Conservation (phyloP, 35 echinoderm and acorn worm genomes). For the Eucidaris tribuloides region DNA sequence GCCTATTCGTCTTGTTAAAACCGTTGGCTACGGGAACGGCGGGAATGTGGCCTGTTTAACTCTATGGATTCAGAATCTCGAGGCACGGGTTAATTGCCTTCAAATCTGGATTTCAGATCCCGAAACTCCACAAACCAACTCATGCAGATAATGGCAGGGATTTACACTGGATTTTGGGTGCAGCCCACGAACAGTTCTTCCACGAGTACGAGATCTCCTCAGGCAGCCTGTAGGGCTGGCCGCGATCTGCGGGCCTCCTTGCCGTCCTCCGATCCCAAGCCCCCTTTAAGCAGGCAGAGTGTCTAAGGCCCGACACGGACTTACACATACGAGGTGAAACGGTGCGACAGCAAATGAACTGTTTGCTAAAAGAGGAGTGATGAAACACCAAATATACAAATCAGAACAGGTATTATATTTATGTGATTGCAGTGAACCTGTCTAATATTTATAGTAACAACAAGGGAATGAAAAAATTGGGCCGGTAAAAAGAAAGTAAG, state of each 20-base stretch:
- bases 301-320: not conserved
- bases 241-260: not conserved
- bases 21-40: too few relatives aligned
- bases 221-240: not conserved
- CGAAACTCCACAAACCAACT: not conserved
- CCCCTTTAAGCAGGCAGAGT: not conserved
- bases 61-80: too few relatives aligned
- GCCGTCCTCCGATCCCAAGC: not conserved
- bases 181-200: not conserved
- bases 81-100: too few relatives aligned
- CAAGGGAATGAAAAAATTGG: too few relatives aligned
- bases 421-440: too few relatives aligned
- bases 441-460: too few relatives aligned
- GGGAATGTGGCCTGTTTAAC: too few relatives aligned
- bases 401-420: not conserved
- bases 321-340: not conserved
- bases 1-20: too few relatives aligned
- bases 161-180: not conserved
- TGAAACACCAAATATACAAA: not conserved
- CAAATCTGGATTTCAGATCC: too few relatives aligned
- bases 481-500: too few relatives aligned
- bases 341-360: not conserved
- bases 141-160: not conserved
- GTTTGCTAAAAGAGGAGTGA: not conserved
- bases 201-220: not conserved